These are phyloP conservation scores for Erpornis zantholeuca DNA, from an alignment of 2,113 vertebrate genomes.

Conservation along the genomic window DNA sequence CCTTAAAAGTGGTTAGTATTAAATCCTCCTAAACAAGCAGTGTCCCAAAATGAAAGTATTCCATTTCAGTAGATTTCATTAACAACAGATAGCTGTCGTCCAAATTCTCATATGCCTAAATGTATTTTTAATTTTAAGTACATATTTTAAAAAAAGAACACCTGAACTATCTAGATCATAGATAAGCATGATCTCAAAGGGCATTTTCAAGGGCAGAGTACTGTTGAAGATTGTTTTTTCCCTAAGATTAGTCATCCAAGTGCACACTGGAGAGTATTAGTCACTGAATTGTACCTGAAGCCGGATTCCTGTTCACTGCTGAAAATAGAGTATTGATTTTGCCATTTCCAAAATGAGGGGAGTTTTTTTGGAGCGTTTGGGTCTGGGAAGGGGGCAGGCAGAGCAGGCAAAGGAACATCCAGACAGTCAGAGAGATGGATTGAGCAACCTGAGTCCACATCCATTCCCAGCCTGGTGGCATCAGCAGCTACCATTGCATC, in stretches of 20 bases:
- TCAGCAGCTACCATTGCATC: not conserved
- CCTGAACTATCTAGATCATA: not conserved
- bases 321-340: conserved; percentile 11
- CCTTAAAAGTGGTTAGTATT: not conserved
- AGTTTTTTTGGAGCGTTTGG: rapidly evolving
- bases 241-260: not conserved
- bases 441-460: not conserved
- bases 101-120: not conserved
- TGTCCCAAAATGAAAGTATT: not conserved
- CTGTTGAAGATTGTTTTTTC: not conserved
- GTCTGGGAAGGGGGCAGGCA: rapidly evolving
- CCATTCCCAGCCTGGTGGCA: not conserved
- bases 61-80: not conserved
- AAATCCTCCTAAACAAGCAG: not conserved
- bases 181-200: not conserved
- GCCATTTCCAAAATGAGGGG: not conserved
- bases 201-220: not conserved
- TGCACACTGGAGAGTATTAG: not conserved
- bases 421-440: not conserved
- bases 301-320: not conserved
- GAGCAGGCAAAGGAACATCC: not conserved
- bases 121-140: not conserved
- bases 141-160: not conserved
- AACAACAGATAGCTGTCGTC: not conserved
- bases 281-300: not conserved